Evolutionary conservation across 64 coral and sea anemone genomes (phyloP), one percentile per base, ranked within the genome.

Genomic region (Pocillopora verrucosa): DNA sequence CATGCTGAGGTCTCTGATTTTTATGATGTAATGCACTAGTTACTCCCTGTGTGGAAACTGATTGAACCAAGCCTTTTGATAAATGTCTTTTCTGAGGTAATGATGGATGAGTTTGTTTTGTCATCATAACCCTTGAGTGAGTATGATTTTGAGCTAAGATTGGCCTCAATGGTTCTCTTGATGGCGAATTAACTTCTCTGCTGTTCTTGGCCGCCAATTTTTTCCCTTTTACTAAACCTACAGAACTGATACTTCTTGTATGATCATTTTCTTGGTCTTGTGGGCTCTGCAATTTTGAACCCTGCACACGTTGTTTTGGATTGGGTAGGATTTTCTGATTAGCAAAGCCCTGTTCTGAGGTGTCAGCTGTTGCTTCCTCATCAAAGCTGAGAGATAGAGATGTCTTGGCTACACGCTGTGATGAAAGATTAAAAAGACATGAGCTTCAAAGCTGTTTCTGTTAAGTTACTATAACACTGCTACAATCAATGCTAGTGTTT

Each of bases 301-400:
- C n/a, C 24, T 37, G 58, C n/a, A 36, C 12, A 14, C 74, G 30
- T 58, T 10, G 65, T 22, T 57, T 58, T 81, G 88, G 36, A 59
- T 82, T n/a, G n/a, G 14, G 86, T 76, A 77, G 73, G 76, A 88
- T 76, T 76, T 57, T 72, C 24, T 76, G 80, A 84, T 84, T 76
- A 19, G 37, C 34, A 61, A 62, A 73, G n/a, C n/a, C 64, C 20
- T 77, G 19, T 58, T 51, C 35, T 75, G 80, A 65, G 17, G 22
- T 2, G 41, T 79, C 64, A 34, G 35, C 56, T 36, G 80, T 1
- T 60, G 61, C 16, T 1, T 61, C 41, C 64, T 91, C 93, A 34
- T 94, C 93, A 87, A 94, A 91, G 70, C 93, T 94, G 19, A 94
- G 77, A 60, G 93, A 94, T 5, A 94, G 51, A 0, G 89, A 94